Evolutionary conservation across 2,888 invertebrate genomes (phyloP).

Genomic region (Meteorus colon): DNA sequence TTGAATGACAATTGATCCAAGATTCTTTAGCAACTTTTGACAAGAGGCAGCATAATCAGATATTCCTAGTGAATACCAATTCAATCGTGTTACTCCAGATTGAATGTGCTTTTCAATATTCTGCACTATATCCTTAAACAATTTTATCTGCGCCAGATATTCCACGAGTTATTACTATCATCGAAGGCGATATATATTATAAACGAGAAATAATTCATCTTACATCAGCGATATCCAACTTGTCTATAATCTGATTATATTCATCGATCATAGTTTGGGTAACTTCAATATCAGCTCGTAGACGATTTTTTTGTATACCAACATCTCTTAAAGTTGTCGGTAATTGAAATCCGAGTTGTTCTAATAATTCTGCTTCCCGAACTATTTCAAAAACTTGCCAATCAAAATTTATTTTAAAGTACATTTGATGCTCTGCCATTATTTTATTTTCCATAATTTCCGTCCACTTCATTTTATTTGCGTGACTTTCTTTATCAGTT

Average conservation of each 20-base stretch:
- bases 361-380: constrained; percentile 84
- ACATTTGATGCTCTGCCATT: constrained; percentile 80
- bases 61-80: constrained; percentile 91
- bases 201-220: constrained; percentile 33
- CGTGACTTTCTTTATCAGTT: constrained; percentile 37
- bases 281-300: constrained; percentile 80
- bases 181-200: constrained; percentile 6
- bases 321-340: constrained; percentile 75
- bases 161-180: background rate
- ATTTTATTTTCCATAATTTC: constrained; percentile 81
- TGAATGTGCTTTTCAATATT: constrained; percentile 85
- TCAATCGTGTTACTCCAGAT: constrained; percentile 87
- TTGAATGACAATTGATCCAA: constrained; percentile 81
- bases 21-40: constrained; percentile 76
- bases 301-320: constrained; percentile 78
- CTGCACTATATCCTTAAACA: constrained; percentile 81
- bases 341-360: constrained; percentile 79
- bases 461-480: constrained; percentile 77
- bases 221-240: constrained; percentile 83
- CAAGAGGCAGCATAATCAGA: constrained; percentile 81
- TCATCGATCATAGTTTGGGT: constrained; percentile 77
- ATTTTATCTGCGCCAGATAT: constrained; percentile 74
- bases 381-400: constrained; percentile 80
- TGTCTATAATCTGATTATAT: constrained; percentile 80
- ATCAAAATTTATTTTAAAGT: constrained; percentile 81